phyloP scores from a whole-genome alignment of 1,140 invertebrate genomes.

The Nymphalis io region DNA sequence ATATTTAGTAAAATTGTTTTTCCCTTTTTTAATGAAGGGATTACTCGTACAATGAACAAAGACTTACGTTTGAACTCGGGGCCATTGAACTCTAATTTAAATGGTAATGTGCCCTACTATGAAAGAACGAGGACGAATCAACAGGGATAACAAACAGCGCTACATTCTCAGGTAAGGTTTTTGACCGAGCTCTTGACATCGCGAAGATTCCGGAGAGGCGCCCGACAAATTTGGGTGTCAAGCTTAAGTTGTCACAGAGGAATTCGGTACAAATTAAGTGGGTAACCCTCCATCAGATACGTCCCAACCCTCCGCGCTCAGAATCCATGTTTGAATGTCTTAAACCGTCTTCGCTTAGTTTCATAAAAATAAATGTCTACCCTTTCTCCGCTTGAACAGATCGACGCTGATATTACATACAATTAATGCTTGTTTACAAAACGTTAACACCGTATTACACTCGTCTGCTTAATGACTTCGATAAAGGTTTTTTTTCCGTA shows the following conservation, averaged over 20 bases:
- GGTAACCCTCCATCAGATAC: conserved; percentile 36
- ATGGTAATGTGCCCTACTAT: conserved; percentile 42
- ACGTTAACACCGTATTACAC: conserved; percentile 32
- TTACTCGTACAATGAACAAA: conserved; percentile 15
- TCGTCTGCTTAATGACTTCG: conserved; percentile 25
- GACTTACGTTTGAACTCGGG: conserved; percentile 28
- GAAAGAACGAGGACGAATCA: conserved; percentile 38
- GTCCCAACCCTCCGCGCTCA: conserved; percentile 17
- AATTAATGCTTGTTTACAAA: conserved; percentile 46
- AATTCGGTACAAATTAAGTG: conserved; percentile 47
- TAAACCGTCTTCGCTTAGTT: conserved; percentile 13
- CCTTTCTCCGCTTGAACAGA: conserved; percentile 44
- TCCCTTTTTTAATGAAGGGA: neutral
- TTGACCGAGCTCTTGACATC: conserved; percentile 58
- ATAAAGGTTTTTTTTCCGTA: conserved; percentile 21
- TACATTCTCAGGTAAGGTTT: conserved; percentile 53
- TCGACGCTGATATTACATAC: conserved; percentile 42
- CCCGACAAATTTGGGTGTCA: conserved; percentile 57
- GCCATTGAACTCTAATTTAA: conserved; percentile 41
- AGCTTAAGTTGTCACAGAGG: conserved; percentile 60
- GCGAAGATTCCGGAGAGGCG: conserved; percentile 49
- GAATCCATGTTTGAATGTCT: conserved; percentile 22
- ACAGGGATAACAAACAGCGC: conserved; percentile 37
- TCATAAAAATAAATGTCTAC: conserved; percentile 48
- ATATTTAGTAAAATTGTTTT: too few species aligned